Conservation (phyloP, 2,888 invertebrate species). For the Pedicia rivosa region DNA sequence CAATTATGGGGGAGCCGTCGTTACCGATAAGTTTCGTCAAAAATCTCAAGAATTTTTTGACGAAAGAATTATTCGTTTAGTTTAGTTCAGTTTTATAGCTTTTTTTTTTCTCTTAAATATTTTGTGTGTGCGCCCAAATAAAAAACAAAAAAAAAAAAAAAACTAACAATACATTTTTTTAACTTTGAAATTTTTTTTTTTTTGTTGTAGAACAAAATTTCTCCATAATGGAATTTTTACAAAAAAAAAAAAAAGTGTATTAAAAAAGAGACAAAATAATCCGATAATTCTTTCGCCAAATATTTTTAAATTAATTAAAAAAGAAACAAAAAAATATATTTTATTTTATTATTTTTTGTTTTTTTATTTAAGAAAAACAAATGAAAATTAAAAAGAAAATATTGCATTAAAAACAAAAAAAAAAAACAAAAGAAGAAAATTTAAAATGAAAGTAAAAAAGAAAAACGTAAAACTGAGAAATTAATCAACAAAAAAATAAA, state of each 20-base stretch:
- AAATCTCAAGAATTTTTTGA: conserved; percentile 30
- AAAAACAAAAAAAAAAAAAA: conserved; percentile 1
- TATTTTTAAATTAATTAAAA: not conserved
- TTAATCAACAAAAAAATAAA: too few relatives aligned
- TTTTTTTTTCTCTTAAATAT: too few relatives aligned
- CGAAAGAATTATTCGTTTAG: conserved; percentile 32
- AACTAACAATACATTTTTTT: not conserved
- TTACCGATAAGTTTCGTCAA: conserved; percentile 34
- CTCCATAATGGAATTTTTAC: too few relatives aligned
- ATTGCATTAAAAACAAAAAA: conserved; percentile 4
- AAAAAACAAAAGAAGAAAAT: conserved; percentile 3
- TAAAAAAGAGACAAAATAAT: too few relatives aligned
- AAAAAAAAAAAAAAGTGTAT: too few relatives aligned
- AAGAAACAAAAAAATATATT: conserved; percentile 1
- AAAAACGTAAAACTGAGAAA: too few relatives aligned
- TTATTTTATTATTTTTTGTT: too few relatives aligned
- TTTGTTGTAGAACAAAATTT: too few relatives aligned
- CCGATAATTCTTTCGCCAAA: conserved; percentile 2
- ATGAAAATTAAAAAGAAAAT: conserved; percentile 3
- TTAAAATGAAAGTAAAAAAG: too few relatives aligned
- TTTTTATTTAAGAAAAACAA: conserved; percentile 5
- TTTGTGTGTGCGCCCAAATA: too few relatives aligned
- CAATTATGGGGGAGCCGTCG: conserved; percentile 34
- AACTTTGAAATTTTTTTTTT: not conserved
- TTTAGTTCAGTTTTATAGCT: too few relatives aligned